Conservation (phyloP, 2,797 vertebrate species). For the Toxotes lorentzi region DNA sequence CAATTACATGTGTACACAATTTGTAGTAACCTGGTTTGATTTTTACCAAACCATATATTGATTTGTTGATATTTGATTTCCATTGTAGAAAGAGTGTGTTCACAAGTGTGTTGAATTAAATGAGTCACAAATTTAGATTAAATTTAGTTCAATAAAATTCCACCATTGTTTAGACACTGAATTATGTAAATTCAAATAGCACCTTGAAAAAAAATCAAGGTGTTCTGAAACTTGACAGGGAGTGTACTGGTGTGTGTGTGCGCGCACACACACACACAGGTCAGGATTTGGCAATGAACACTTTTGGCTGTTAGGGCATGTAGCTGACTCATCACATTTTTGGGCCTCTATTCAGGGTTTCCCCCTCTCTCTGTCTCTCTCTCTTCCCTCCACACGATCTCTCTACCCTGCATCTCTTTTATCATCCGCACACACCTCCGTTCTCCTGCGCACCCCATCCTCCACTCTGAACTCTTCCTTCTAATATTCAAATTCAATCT, state of each 20-base stretch:
- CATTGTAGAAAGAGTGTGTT: too few species aligned
- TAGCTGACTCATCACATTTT: slow-evolving; percentile 52
- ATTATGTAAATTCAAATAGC: too few species aligned
- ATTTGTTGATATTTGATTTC: too few species aligned
- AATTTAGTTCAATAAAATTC: too few species aligned
- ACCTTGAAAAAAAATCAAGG: too few species aligned
- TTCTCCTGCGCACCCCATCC: slow-evolving; percentile 19
- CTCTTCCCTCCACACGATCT: slow-evolving; percentile 1
- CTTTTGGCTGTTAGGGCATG: slow-evolving; percentile 39
- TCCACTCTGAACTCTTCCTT: slow-evolving; percentile 44
- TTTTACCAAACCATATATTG: too few species aligned
- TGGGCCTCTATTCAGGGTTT: slow-evolving; percentile 31
- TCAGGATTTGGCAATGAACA: slow-evolving; percentile 31
- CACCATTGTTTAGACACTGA: too few species aligned
- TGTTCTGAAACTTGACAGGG: too few species aligned
- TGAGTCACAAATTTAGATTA: too few species aligned
- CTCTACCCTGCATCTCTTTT: slow-evolving; percentile 41
- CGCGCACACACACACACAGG: not conserved
- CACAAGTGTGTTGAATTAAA: too few species aligned
- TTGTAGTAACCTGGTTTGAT: too few species aligned
- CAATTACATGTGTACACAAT: too few species aligned
- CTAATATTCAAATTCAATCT: slow-evolving; percentile 51
- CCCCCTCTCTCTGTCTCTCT: not conserved
- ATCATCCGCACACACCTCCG: slow-evolving; percentile 40
- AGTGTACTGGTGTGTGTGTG: not conserved